Percentiles rank a stretch among this genome's conserved stretches.
phyloP scores from a whole-genome alignment of 2,888 invertebrate genomes.

The Conomelus anceps region DNA sequence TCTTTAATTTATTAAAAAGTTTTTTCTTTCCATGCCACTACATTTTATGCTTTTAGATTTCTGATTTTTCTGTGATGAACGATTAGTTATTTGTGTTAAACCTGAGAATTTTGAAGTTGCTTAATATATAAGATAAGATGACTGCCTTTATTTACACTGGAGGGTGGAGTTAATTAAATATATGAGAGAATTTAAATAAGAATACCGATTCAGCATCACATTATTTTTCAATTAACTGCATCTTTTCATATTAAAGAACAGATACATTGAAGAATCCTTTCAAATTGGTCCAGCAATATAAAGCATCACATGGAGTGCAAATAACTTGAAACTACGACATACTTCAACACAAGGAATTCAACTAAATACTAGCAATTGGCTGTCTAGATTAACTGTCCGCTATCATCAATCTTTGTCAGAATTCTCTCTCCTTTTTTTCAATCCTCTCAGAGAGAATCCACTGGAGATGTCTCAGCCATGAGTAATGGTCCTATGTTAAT shows the following conservation, averaged over 20 bases:
- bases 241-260: background rate
- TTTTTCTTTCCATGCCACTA: too few species aligned
- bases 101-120: too few species aligned
- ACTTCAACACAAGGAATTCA: background rate
- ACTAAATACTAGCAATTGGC: background rate
- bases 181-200: too few species aligned
- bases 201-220: too few species aligned
- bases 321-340: background rate
- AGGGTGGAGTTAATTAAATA: too few species aligned
- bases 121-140: too few species aligned
- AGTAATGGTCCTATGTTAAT: background rate
- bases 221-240: background rate
- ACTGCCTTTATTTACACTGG: too few species aligned
- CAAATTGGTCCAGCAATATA: background rate
- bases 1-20: too few species aligned
- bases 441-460: background rate
- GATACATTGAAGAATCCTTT: background rate
- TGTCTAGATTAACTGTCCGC: background rate
- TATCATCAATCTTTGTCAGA: background rate
- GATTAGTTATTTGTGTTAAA: too few species aligned
- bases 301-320: background rate
- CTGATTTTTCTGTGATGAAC: too few species aligned
- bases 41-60: too few species aligned
- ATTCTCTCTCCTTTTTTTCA: too few species aligned
- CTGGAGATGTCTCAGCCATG: background rate